Conservation (phyloP, 2,888 invertebrate species). For the Heliconius sara region DNA sequence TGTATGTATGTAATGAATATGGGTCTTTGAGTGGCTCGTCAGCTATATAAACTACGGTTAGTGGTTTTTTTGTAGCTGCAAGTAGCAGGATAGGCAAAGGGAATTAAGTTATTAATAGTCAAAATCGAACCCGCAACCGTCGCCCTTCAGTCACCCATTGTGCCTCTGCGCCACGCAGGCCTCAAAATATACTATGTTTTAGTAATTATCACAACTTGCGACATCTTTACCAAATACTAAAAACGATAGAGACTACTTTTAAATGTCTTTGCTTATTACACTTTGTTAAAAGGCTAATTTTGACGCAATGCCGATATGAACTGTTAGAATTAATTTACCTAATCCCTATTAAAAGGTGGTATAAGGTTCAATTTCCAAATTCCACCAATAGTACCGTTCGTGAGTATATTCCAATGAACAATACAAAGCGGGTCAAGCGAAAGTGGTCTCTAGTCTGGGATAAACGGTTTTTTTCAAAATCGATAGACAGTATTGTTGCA, state of each 20-base stretch:
- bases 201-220: background rate
- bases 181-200: background rate
- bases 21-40: too few relatives aligned
- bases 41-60: too few relatives aligned
- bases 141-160: background rate
- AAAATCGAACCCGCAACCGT: background rate
- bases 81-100: too few relatives aligned
- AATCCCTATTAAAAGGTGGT: constrained; percentile 23
- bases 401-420: constrained; percentile 56
- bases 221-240: constrained; percentile 3
- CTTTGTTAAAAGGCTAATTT: constrained; percentile 39
- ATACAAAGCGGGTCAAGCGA: constrained; percentile 64
- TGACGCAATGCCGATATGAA: constrained; percentile 45
- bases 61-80: too few relatives aligned
- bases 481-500: background rate
- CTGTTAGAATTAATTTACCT: constrained; percentile 2
- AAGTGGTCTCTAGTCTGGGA: constrained; percentile 59
- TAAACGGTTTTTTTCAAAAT: constrained; percentile 52
- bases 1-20: background rate
- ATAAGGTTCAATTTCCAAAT: constrained; percentile 33
- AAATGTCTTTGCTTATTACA: constrained; percentile 33
- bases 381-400: constrained; percentile 32
- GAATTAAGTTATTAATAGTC: background rate
- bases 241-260: constrained; percentile 24
- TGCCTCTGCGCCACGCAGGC: background rate